A percentile compares a stretch with the other conserved stretches of the same genome.
Conservation (phyloP, 2,888 invertebrate genomes). For the Hirtodrosophila histrioides region DNA sequence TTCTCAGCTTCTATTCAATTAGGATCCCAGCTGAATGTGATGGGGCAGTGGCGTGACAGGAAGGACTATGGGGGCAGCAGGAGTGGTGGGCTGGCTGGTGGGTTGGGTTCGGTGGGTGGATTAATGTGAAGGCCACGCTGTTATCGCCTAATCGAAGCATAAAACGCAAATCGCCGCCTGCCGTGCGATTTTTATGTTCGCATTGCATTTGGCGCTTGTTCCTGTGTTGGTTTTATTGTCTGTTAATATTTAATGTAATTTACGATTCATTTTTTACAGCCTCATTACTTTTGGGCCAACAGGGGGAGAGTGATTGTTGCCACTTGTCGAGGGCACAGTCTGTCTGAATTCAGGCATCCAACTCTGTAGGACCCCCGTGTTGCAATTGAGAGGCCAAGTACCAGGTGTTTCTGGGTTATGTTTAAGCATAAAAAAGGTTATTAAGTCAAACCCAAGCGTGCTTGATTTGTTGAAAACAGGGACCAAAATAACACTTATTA, state of each 20-base stretch:
- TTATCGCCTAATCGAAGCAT: conserved; percentile 71
- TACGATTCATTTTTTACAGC: conserved; percentile 78
- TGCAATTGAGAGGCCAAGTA: too few species aligned
- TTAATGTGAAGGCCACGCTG: conserved; percentile 3
- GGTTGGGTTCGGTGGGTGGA: neutral
- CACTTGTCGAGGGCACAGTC: neutral
- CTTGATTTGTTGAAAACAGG: too few species aligned
- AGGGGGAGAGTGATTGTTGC: conserved; percentile 32
- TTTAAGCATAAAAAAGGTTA: too few species aligned
- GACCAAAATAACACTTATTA: too few species aligned
- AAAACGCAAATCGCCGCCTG: conserved; percentile 63
- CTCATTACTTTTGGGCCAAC: conserved; percentile 61
- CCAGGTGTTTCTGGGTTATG: too few species aligned
- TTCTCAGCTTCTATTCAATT: conserved; percentile 32
- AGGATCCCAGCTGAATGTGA: conserved; percentile 15
- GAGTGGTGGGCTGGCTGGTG: neutral
- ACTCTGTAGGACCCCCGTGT: too few species aligned
- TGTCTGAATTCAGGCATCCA: too few species aligned
- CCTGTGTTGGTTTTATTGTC: conserved; percentile 65
- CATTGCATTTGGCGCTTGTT: conserved; percentile 10
- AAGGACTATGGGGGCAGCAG: neutral
- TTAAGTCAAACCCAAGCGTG: too few species aligned
- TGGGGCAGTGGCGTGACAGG: neutral
- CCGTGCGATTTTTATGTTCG: conserved; percentile 54
- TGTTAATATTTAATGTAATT: conserved; percentile 78